These are phyloP conservation scores for Agriopis leucophaearia DNA, from an alignment of 2,888 invertebrate genomes.

Conservation along the genomic window DNA sequence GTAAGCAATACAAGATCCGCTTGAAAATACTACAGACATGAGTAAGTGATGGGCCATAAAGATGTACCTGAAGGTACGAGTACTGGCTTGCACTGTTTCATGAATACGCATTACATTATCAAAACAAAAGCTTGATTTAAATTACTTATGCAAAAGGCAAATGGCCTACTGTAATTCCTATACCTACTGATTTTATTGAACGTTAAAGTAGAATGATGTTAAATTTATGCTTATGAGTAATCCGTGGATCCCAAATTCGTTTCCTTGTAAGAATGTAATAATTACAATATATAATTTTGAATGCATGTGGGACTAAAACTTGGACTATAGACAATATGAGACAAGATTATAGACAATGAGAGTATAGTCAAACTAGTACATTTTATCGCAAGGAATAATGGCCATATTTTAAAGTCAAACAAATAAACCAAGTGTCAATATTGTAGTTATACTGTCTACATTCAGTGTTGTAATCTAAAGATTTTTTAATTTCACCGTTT, in stretches of 20 bases:
- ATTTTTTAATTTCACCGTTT: no score
- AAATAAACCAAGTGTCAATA: no score
- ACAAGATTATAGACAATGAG: neutral
- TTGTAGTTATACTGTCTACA: no score
- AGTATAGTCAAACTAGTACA: no score
- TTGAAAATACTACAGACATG: constrained; percentile 51
- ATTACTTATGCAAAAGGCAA: constrained; percentile 6
- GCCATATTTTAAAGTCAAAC: no score
- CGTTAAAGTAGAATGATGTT: constrained; percentile 16
- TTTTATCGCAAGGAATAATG: no score
- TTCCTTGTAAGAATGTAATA: neutral
- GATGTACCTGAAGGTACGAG: constrained; percentile 22
- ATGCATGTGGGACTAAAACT: neutral
- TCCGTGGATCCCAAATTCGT: constrained; percentile 10
- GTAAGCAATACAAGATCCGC: constrained; percentile 50
- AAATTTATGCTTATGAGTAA: constrained; percentile 20
- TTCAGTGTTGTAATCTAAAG: no score
- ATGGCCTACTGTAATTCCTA: constrained; percentile 5
- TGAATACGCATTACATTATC: constrained; percentile 23
- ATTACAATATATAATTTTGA: neutral
- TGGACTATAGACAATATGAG: neutral
- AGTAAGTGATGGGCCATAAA: constrained; percentile 50
- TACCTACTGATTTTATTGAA: constrained; percentile 18
- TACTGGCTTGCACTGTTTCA: constrained; percentile 26
- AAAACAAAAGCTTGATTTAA: constrained; percentile 25